These are phyloP conservation scores for Meghimatium bilineatum DNA, from an alignment of 2,888 invertebrate species.

Conservation along the genomic window DNA sequence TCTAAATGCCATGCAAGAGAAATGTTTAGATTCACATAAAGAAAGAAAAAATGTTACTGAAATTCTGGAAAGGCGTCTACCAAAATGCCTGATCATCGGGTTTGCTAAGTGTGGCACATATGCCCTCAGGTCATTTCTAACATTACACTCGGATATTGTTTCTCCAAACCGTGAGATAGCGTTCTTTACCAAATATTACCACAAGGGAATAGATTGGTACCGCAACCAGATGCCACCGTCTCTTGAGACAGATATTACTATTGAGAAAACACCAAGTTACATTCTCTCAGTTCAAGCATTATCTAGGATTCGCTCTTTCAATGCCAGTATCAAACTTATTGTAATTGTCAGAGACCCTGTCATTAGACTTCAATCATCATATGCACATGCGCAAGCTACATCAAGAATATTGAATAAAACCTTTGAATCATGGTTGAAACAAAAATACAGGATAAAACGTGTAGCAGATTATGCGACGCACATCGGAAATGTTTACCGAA, in stretches of 20 bases:
- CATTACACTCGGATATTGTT: slow-evolving; percentile 84
- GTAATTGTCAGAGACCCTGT: slow-evolving; percentile 98
- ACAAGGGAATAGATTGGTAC: slow-evolving; percentile 95
- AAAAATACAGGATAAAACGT: background rate
- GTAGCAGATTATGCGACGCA: background rate
- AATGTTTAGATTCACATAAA: too few species aligned
- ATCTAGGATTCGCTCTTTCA: slow-evolving; percentile 94
- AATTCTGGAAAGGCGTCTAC: slow-evolving; percentile 65
- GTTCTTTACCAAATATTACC: slow-evolving; percentile 97
- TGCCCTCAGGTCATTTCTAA: slow-evolving; percentile 77
- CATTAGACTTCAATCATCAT: slow-evolving; percentile 96
- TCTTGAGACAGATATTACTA: slow-evolving; percentile 92
- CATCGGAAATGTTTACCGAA: background rate
- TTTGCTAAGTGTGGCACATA: slow-evolving; percentile 78
- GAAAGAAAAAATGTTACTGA: too few species aligned
- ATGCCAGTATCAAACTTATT: slow-evolving; percentile 90
- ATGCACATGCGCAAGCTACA: slow-evolving; percentile 83
- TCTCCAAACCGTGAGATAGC: slow-evolving; percentile 97
- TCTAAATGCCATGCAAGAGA: too few species aligned
- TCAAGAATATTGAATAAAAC: background rate
- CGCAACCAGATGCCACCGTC: slow-evolving; percentile 91
- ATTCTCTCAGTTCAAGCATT: slow-evolving; percentile 98
- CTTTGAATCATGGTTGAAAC: background rate
- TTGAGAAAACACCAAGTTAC: slow-evolving; percentile 98
- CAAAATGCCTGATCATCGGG: slow-evolving; percentile 78